These are phyloP conservation scores for Caiman crocodilus DNA, from an alignment of 2,797 vertebrate species.

Conservation along the genomic window DNA sequence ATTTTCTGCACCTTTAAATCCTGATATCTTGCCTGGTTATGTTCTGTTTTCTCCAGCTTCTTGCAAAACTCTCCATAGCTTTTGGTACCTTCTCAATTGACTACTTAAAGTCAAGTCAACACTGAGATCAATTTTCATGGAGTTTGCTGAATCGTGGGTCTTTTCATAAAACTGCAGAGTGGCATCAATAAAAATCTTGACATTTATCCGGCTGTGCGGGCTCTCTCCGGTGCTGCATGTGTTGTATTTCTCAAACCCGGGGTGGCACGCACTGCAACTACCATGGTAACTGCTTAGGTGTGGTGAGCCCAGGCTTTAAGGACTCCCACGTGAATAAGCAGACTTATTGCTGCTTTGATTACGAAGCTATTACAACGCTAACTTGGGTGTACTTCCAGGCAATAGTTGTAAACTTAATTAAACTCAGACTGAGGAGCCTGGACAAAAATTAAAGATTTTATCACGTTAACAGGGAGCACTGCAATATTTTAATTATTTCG, in stretches of 20 bases:
- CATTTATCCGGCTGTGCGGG: conserved; percentile 36
- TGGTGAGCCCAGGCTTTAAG: conserved; percentile 52
- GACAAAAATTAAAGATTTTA: conserved; percentile 36
- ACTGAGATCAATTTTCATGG: neutral
- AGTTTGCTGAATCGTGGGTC: conserved; percentile 55
- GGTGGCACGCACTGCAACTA: conserved; percentile 57
- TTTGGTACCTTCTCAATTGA: neutral
- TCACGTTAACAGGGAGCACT: neutral
- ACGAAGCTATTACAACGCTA: conserved; percentile 32
- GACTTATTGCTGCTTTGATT: conserved; percentile 55
- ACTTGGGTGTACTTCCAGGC: conserved; percentile 28
- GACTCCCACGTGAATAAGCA: conserved; percentile 24
- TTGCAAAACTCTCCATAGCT: neutral
- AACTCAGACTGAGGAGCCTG: conserved; percentile 33
- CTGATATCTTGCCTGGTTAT: neutral
- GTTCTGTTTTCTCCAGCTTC: neutral
- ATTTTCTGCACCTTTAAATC: neutral
- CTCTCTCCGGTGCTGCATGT: conserved; percentile 64
- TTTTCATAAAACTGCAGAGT: neutral
- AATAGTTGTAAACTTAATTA: conserved; percentile 51
- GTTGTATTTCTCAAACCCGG: conserved; percentile 65
- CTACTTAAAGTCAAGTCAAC: neutral
- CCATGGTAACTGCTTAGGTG: conserved; percentile 71
- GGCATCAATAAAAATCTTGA: conserved; percentile 9
- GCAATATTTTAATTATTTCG: neutral